Conservation (phyloP, 2,888 invertebrate species). For the Belgica antarctica region DNA sequence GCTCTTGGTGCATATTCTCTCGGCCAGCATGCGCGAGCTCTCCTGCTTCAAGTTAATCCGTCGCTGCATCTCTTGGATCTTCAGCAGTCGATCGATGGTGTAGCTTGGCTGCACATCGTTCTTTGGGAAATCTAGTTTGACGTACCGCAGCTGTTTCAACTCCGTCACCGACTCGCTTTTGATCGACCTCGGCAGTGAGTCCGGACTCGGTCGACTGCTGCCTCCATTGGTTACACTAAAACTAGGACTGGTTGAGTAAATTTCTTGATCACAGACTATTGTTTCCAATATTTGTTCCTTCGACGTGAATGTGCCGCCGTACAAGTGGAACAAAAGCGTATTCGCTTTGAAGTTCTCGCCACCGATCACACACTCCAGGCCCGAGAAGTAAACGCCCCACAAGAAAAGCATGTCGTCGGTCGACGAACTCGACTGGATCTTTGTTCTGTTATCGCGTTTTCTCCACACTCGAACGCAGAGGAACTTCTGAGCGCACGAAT, state of each 20-base stretch:
- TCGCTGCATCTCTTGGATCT: constrained; percentile 68
- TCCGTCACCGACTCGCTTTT: not conserved
- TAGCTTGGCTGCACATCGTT: constrained; percentile 72
- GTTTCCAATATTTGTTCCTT: constrained; percentile 15
- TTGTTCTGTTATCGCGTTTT: constrained; percentile 17
- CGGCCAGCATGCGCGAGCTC: constrained; percentile 59
- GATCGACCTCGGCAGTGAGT: constrained; percentile 14
- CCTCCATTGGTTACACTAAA: constrained; percentile 16
- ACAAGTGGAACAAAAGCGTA: constrained; percentile 80
- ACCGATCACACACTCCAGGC: constrained; percentile 65
- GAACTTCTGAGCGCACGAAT: constrained; percentile 56
- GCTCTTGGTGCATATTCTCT: constrained; percentile 58
- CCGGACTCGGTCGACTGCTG: not conserved
- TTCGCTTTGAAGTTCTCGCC: constrained; percentile 49
- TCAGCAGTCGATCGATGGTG: constrained; percentile 67
- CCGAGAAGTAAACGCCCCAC: constrained; percentile 84
- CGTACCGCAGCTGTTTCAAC: constrained; percentile 50
- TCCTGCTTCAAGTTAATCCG: constrained; percentile 67
- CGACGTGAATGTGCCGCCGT: constrained; percentile 78
- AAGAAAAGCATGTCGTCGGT: constrained; percentile 67
- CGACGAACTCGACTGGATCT: constrained; percentile 44
- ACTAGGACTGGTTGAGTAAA: constrained; percentile 24
- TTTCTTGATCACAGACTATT: constrained; percentile 29
- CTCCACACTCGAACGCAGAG: constrained; percentile 54
- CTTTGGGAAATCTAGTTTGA: constrained; percentile 56